Conservation (phyloP, 2,797 vertebrate genomes). For the Lutra lutra region DNA sequence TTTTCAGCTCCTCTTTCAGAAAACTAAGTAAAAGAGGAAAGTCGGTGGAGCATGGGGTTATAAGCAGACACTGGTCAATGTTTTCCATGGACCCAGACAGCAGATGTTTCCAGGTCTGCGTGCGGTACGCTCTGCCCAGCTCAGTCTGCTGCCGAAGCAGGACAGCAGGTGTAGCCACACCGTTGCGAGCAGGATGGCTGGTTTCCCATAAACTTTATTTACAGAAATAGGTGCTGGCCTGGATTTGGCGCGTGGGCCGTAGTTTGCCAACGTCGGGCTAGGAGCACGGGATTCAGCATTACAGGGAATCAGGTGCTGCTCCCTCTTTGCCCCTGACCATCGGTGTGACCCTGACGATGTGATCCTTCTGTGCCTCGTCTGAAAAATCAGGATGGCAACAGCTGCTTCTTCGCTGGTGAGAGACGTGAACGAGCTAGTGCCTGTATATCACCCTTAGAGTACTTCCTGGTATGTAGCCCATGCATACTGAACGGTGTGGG, state of each 20-base stretch:
- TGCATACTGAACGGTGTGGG: no score
- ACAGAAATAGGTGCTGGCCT: background rate
- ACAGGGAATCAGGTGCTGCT: background rate
- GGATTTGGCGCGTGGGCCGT: background rate
- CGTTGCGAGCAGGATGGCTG: background rate
- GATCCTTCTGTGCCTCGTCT: background rate
- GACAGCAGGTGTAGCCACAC: background rate
- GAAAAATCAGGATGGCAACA: background rate
- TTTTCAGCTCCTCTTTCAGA: background rate
- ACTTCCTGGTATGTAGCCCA: background rate
- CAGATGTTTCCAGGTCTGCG: background rate
- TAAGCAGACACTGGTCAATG: background rate
- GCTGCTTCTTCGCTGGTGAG: background rate
- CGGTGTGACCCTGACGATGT: background rate
- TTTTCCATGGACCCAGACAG: background rate
- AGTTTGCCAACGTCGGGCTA: background rate
- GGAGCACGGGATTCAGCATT: background rate
- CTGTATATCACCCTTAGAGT: no score
- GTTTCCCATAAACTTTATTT: background rate
- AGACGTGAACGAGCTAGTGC: background rate
- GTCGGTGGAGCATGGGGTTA: accelerated
- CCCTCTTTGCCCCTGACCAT: background rate
- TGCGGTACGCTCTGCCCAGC: background rate
- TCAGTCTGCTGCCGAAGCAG: background rate
- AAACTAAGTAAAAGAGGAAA: background rate